phyloP scores from a whole-genome alignment of 2,113 vertebrate species.

The Hippopotamus amphibius region DNA sequence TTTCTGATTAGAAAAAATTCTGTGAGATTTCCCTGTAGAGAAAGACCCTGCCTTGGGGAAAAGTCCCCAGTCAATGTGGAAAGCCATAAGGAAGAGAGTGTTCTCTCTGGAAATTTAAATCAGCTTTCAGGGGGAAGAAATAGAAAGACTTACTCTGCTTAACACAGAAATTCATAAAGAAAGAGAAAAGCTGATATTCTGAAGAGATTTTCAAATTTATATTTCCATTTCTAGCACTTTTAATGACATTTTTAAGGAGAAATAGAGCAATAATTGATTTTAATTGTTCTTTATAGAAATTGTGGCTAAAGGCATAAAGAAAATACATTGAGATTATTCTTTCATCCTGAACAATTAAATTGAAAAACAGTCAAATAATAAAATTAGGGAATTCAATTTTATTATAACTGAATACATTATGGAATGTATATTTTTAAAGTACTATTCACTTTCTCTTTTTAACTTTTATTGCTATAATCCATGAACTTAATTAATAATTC shows the following conservation, averaged over 20 bases:
- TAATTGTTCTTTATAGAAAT: background rate
- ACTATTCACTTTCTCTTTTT: conserved; percentile 42
- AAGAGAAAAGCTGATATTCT: background rate
- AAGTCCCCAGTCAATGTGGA: conserved; percentile 38
- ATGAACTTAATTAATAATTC: conserved; percentile 65
- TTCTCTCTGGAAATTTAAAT: conserved; percentile 65
- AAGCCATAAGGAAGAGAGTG: background rate
- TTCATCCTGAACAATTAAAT: background rate
- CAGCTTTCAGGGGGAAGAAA: background rate
- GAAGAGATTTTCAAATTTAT: conserved; percentile 29
- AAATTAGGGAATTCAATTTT: background rate
- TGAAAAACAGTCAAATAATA: conserved; percentile 33
- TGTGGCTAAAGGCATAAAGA: background rate
- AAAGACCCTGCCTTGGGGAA: conserved; percentile 21
- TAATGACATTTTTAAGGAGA: background rate
- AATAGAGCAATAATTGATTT: background rate
- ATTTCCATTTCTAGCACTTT: background rate
- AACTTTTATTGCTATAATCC: conserved; percentile 28
- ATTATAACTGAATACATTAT: conserved; percentile 38
- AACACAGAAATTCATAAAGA: conserved; percentile 50
- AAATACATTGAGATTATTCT: background rate
- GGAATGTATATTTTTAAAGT: background rate
- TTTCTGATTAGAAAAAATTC: conserved; percentile 69
- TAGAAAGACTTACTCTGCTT: background rate
- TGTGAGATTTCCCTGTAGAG: conserved; percentile 72